These are phyloP conservation scores for Probosciger aterrimus DNA, from an alignment of 2,113 vertebrate genomes.

Conservation along the genomic window DNA sequence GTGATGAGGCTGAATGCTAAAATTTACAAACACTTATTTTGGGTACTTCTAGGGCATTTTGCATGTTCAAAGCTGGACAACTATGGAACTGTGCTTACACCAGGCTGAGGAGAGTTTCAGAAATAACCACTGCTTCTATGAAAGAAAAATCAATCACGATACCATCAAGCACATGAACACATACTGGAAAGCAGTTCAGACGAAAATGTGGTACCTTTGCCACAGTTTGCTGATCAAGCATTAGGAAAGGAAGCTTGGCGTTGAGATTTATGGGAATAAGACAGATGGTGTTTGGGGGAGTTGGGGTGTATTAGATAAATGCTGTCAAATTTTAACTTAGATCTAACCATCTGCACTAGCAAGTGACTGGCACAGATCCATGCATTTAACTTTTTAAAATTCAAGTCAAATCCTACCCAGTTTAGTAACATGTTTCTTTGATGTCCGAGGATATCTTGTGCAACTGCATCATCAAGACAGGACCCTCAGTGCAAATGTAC, in stretches of 20 bases:
- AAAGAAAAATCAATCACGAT: neutral
- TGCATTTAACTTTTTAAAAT: slow-evolving; percentile 14
- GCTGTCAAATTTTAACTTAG: slow-evolving; percentile 45
- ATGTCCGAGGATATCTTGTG: neutral
- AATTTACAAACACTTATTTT: neutral
- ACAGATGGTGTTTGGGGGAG: slow-evolving; percentile 52
- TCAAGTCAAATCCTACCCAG: slow-evolving; percentile 34
- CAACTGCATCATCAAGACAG: slow-evolving; percentile 19
- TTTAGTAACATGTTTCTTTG: slow-evolving; percentile 30
- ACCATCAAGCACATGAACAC: slow-evolving; percentile 26
- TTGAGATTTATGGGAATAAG: neutral
- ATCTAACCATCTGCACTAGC: slow-evolving; percentile 45
- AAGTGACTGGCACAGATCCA: slow-evolving; percentile 31
- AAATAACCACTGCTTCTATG: neutral
- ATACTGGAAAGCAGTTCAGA: neutral
- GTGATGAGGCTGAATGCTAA: neutral
- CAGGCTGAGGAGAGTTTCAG: slow-evolving; percentile 13
- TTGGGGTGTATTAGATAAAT: slow-evolving; percentile 32
- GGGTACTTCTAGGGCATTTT: neutral
- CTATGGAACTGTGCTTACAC: neutral
- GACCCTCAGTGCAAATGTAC: slow-evolving; percentile 12
- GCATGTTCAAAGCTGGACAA: neutral
- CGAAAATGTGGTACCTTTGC: neutral
- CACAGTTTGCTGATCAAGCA: slow-evolving; percentile 8
- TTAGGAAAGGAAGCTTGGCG: neutral